Percentiles rank a stretch among this genome's conserved stretches.
phyloP scores from a whole-genome alignment of 2,888 invertebrate species.

The Mimumesa dahlbomi region DNA sequence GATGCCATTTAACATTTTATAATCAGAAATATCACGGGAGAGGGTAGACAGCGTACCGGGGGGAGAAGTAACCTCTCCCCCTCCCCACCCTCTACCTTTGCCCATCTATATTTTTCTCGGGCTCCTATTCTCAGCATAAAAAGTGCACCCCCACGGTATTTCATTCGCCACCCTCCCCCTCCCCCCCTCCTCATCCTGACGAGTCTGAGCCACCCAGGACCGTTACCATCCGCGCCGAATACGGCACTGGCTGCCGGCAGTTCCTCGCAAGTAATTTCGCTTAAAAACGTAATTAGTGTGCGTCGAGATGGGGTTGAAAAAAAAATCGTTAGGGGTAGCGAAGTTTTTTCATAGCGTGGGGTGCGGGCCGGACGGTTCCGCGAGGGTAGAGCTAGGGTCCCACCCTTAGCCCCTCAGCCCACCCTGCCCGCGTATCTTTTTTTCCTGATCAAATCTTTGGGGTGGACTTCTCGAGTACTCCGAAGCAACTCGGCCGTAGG shows the following conservation, averaged over 20 bases:
- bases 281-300: slow-evolving; percentile 79
- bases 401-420: slow-evolving; percentile 61
- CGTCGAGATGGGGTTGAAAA: slow-evolving; percentile 75
- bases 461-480: slow-evolving; percentile 69
- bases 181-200: too few species aligned
- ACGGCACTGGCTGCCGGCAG: slow-evolving; percentile 39
- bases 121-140: slow-evolving; percentile 42
- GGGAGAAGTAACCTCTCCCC: slow-evolving; percentile 13
- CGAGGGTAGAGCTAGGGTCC: slow-evolving; percentile 64
- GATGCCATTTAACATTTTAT: slow-evolving; percentile 69
- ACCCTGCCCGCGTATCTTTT: slow-evolving; percentile 49
- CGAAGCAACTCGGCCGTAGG: slow-evolving; percentile 59
- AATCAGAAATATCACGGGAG: slow-evolving; percentile 57
- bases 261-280: slow-evolving; percentile 77
- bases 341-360: slow-evolving; percentile 71
- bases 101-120: slow-evolving; percentile 19
- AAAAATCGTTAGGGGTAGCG: slow-evolving; percentile 73
- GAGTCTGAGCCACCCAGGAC: slow-evolving; percentile 38
- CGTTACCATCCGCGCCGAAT: slow-evolving; percentile 44
- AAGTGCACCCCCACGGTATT: slow-evolving; percentile 56
- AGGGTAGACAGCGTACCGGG: slow-evolving; percentile 4
- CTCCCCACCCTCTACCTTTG: too few species aligned
- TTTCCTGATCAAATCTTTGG: slow-evolving; percentile 70
- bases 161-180: slow-evolving; percentile 52
- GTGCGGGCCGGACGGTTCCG: slow-evolving; percentile 64